Evolutionary conservation across 2,888 invertebrate species (phyloP).

Genomic region (Tolmerus cingulatus): DNA sequence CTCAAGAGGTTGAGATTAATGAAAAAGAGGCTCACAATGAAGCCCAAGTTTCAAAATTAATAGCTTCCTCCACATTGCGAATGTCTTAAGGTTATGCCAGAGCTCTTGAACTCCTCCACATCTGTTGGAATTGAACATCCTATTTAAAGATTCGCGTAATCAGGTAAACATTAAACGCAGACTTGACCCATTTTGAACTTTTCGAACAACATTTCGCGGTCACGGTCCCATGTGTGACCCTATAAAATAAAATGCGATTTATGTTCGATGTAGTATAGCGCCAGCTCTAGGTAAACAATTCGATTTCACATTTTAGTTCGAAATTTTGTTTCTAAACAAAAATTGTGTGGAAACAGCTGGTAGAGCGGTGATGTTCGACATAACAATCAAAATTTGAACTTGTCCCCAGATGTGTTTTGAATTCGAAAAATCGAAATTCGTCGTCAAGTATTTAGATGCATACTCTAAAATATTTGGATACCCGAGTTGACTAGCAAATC

Average conservation of each 20-base stretch:
- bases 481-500: background rate
- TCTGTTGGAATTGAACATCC: background rate
- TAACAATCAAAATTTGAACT: conserved; percentile 23
- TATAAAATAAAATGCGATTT: background rate
- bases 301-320: background rate
- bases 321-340: background rate
- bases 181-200: conserved; percentile 22
- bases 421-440: background rate
- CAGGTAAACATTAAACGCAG: background rate
- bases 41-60: background rate
- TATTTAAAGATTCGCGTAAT: background rate
- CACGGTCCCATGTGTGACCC: background rate
- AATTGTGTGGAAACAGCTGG: background rate
- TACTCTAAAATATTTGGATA: background rate
- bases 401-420: background rate
- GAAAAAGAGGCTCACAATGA: background rate
- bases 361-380: background rate
- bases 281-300: background rate
- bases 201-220: background rate
- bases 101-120: background rate
- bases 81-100: background rate
- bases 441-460: background rate
- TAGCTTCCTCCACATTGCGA: background rate
- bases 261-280: background rate
- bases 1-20: background rate